Base-by-base conservation (phyloP, 2,797 vertebrate genomes). In the Arctocebus calabarensis region DNA sequence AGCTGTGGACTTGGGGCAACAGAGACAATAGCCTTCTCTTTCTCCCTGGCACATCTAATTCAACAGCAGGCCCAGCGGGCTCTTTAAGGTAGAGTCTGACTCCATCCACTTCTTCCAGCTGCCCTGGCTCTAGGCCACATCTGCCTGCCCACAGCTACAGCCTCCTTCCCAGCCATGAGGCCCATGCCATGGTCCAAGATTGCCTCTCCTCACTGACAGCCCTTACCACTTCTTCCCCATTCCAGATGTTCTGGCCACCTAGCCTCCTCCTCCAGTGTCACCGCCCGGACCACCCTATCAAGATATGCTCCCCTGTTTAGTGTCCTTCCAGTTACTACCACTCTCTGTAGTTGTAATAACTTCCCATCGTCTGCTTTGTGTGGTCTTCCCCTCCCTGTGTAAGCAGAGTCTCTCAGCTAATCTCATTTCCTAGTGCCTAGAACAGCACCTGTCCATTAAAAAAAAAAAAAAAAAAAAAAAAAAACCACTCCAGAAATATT, bases 11-110 rank as follows among this genome's bases (percentile, higher is more conserved):
- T 45, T 57, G 22, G 27, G 52, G 45, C 22, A n/a, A 75, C 32
- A 57, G 34, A 61, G 23, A 10, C 2, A 11, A 7, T 11, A 34
- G 37, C 4, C 62, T 91, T 61, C 78, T 52, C 79, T 19, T 22
- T 32, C 48, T 5, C 25, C 61, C 71, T 25, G 0, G 0, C 3
- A 43, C 0, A 2, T 27, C 5, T 11, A 11, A 10, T 11, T 25
- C 22, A 19, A 12, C 43, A 6, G 52, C 55, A 27, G 14, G 9
- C 48, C 29, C 48, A 5, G 2, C 7, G 2, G 3, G 17, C 70
- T 71, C 55, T 79, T 52, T 64, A 6, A 27, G 84, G 64, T 10
- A 5, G 66, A 5, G 7, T 57, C 61, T 22, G 23, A 20, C 59
- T 19, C 82, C 3, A 20, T 40, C 59, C 57, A 4, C 57, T 19